Evolutionary conservation across 2,888 invertebrate species (phyloP), one percentile per base, ranked within the genome.

Genomic region (Zelleria hepariella): DNA sequence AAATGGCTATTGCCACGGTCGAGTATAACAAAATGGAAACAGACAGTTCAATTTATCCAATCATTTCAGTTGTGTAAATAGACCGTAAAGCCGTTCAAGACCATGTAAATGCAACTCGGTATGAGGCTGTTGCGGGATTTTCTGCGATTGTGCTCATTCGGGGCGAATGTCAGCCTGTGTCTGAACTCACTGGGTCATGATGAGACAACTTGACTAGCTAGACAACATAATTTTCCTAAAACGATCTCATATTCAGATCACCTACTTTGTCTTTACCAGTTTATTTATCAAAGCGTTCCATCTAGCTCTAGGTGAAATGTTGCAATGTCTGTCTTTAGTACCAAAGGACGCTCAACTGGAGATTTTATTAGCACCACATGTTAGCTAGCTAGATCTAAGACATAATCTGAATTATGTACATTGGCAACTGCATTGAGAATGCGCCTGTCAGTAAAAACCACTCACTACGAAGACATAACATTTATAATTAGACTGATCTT

Each of bases 21-120:
- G 26, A 25, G 7, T 6, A 26, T 15, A 7, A 10, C 21, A 51
- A 72, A 78, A 78, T 76, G 65, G 68, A 70, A 74, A 69, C 69
- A 66, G 82, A 78, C 81, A 80, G 72, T 80, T 78, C 79, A 80
- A 84, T 86, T 82, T 74, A 68, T 66, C 66, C 72, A 75, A 83
- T 86, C 77, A 80, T 80, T 84, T 83, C 75, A 80, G 72, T 71
- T 65, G 64, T 75, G 73, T 71, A 84, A 86, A 72, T 86, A 75
- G 86, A 84, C 84, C 86, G 78, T 78, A 80, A 82, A 85, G 71
- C 73, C 64, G 76, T 80, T 80, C 68, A 67, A 69, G 67, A 71
- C 70, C 69, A 74, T 73, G 76, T 48, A 73, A 76, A 78, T 74
- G 67, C 70, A 68, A 70, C 68, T 72, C 73, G 5, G n/a, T 54